phyloP scores from a whole-genome alignment of 2,113 vertebrate species.

The Coturnix japonica region DNA sequence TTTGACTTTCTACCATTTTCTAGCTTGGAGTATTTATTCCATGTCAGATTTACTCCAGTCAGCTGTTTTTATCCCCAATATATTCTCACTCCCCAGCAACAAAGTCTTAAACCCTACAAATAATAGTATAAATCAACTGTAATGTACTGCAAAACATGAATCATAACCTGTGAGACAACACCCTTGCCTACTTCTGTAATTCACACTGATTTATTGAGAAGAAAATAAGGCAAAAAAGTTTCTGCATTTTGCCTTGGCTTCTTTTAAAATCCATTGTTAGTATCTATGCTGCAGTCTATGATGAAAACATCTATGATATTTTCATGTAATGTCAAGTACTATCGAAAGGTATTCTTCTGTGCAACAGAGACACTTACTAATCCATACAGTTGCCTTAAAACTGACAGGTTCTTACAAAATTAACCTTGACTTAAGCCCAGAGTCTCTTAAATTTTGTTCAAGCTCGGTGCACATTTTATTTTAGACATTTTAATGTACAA shows the following conservation, averaged over 20 bases:
- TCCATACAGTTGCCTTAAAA: slow-evolving; percentile 36
- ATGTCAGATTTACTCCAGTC: neutral
- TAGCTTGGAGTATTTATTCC: neutral
- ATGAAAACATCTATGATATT: neutral
- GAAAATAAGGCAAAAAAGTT: slow-evolving; percentile 14
- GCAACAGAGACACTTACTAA: slow-evolving; percentile 39
- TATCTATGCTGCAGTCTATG: slow-evolving; percentile 8
- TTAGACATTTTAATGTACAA: slow-evolving; percentile 46
- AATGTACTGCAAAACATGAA: neutral
- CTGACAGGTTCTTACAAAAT: slow-evolving; percentile 50
- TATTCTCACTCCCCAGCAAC: neutral
- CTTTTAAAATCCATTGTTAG: slow-evolving; percentile 27
- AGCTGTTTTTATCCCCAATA: neutral
- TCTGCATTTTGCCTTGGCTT: neutral
- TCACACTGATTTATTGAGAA: slow-evolving; percentile 44
- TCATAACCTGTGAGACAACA: slow-evolving; percentile 12
- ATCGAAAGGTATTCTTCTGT: slow-evolving; percentile 28
- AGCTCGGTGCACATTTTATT: slow-evolving; percentile 38
- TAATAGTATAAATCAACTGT: neutral
- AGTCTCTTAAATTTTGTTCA: slow-evolving; percentile 10
- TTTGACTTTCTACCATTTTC: neutral
- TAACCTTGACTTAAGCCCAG: slow-evolving; percentile 45
- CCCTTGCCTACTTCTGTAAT: neutral
- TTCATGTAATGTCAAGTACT: slow-evolving; percentile 37
- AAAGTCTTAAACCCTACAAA: slow-evolving; percentile 5